Conservation (phyloP, 2,113 vertebrate genomes). For the Pseudopodoces humilis region DNA sequence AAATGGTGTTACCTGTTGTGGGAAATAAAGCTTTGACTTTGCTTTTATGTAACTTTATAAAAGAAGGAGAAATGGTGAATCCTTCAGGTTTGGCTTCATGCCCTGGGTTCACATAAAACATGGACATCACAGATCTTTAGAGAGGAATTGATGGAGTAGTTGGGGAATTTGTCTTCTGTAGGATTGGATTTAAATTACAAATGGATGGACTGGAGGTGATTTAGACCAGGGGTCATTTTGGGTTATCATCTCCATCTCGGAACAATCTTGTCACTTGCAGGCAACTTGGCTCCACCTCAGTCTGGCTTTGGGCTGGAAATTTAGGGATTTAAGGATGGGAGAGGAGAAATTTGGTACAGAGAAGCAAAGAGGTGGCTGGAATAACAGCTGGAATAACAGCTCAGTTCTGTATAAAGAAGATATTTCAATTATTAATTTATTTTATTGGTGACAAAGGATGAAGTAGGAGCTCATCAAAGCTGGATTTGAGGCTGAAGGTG, state of each 20-base stretch:
- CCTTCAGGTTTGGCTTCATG: not conserved
- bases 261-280: not conserved
- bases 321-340: not conserved
- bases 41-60: fast-evolving
- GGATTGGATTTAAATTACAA: constrained; percentile 7
- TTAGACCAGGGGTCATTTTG: not conserved
- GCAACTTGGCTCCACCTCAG: not conserved
- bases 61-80: not conserved
- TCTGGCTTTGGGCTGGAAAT: not conserved
- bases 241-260: not conserved
- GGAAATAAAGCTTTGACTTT: not conserved
- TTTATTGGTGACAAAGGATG: not conserved
- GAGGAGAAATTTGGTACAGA: fast-evolving
- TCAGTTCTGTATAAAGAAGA: not conserved
- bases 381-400: not conserved
- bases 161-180: not conserved
- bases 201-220: not conserved
- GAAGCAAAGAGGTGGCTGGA: not conserved
- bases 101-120: not conserved
- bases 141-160: not conserved
- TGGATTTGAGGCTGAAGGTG: not conserved
- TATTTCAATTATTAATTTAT: too few species aligned
- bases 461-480: not conserved
- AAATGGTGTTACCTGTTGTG: not conserved
- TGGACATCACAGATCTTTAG: not conserved